Evolutionary conservation across 2,888 invertebrate species (phyloP).

Genomic region (Chromoteleia sp.): DNA sequence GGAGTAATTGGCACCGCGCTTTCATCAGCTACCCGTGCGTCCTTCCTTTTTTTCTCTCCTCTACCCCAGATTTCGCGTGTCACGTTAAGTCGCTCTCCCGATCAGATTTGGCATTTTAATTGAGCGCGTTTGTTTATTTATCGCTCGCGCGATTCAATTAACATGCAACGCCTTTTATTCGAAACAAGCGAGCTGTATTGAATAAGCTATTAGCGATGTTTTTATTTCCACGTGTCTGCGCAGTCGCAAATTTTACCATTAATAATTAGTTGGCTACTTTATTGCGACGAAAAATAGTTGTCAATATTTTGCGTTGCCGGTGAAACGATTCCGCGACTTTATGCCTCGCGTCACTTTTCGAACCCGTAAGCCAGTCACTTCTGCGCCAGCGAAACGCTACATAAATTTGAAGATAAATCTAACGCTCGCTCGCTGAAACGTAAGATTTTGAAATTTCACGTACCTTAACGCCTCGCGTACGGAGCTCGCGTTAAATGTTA

Average conservation of each 20-base stretch:
- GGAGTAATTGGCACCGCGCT: conserved; percentile 67
- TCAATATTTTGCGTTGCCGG: too few relatives aligned
- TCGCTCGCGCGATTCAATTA: conserved; percentile 46
- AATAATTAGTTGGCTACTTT: conserved; percentile 3
- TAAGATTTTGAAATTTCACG: too few relatives aligned
- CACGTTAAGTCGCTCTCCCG: conserved; percentile 39
- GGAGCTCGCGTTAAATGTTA: too few relatives aligned
- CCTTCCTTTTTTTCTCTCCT: conserved; percentile 19
- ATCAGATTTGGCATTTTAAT: conserved; percentile 61
- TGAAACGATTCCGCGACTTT: too few relatives aligned
- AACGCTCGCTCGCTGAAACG: too few relatives aligned
- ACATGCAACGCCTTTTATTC: conserved; percentile 36
- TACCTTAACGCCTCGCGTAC: too few relatives aligned
- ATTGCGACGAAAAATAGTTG: too few relatives aligned
- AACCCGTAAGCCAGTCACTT: too few relatives aligned
- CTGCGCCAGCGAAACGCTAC: too few relatives aligned
- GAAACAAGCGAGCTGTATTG: conserved; percentile 11
- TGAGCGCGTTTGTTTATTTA: conserved; percentile 53
- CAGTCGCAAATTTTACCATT: not conserved
- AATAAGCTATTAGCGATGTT: conserved; percentile 10
- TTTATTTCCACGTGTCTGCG: conserved; percentile 3
- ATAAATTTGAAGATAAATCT: too few relatives aligned
- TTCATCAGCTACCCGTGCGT: conserved; percentile 39
- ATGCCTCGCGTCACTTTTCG: too few relatives aligned
- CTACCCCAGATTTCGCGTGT: conserved; percentile 16